Conservation (phyloP, 2,113 vertebrate genomes). For the Rhabdomys dilectus region DNA sequence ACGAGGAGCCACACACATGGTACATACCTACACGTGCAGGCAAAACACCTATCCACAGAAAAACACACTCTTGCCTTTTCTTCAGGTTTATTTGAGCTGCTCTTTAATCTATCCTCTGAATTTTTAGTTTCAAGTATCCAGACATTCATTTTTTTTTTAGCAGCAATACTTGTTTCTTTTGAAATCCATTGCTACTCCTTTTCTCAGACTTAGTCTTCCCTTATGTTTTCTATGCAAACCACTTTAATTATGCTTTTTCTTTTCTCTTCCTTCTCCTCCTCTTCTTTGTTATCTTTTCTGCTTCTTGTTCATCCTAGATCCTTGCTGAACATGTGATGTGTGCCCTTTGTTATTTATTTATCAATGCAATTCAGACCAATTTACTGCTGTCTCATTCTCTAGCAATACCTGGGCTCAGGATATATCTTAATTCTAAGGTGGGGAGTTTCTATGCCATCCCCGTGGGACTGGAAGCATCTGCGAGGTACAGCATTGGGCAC, state of each 20-base stretch:
- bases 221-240: not conserved
- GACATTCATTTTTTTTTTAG: not conserved
- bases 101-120: not conserved
- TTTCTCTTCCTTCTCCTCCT: constrained; percentile 12
- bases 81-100: constrained; percentile 14
- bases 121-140: not conserved
- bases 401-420: not conserved
- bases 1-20: not conserved
- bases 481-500: not conserved
- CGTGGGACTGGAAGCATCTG: not conserved
- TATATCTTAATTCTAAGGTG: constrained; percentile 18
- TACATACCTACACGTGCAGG: not conserved
- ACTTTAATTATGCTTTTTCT: constrained; percentile 39
- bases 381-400: not conserved
- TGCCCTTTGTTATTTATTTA: not conserved
- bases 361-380: not conserved
- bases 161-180: not conserved
- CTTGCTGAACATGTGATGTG: not conserved
- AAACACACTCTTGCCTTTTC: not conserved
- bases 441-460: not conserved
- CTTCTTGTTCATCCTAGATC: not conserved
- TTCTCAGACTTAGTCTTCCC: not conserved
- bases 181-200: not conserved
- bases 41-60: not conserved
- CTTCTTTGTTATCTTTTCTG: not conserved